Evolutionary conservation across 2,797 vertebrate genomes (phyloP).

Genomic region (Semaprochilodus insignis): DNA sequence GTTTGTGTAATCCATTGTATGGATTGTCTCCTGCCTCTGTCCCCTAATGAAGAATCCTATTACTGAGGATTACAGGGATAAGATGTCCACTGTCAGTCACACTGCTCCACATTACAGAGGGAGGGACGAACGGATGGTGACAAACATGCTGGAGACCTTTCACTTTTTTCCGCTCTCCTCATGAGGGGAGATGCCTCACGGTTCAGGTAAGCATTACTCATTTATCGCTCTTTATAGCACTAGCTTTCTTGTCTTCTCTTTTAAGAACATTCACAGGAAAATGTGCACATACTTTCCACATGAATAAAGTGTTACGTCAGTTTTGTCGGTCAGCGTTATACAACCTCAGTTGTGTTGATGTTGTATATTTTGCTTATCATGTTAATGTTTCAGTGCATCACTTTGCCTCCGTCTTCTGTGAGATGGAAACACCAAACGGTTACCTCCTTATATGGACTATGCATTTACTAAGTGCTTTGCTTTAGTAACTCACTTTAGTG

Average conservation of each 20-base stretch:
- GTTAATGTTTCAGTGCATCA: neutral
- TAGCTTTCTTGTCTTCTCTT: neutral
- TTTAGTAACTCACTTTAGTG: neutral
- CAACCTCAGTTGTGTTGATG: neutral
- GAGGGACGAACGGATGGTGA: neutral
- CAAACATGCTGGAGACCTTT: neutral
- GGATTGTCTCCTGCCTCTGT: conserved; percentile 37
- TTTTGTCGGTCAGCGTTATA: no score
- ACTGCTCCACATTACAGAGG: conserved; percentile 26
- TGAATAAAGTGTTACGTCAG: neutral
- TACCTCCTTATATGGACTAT: neutral
- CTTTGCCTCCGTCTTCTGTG: neutral
- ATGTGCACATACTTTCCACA: no score
- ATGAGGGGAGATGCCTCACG: neutral
- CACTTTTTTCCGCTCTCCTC: conserved; percentile 1
- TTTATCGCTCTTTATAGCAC: neutral
- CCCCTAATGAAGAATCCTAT: conserved; percentile 74
- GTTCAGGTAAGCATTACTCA: conserved; percentile 36
- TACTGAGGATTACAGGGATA: conserved; percentile 80
- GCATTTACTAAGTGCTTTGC: neutral
- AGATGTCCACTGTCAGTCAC: conserved; percentile 65
- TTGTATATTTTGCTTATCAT: neutral
- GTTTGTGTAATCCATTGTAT: conserved; percentile 20
- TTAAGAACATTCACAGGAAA: neutral
- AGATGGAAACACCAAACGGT: neutral